These are phyloP conservation scores for Nannoperca obscura DNA, from an alignment of 2,797 vertebrate genomes.

Conservation along the genomic window DNA sequence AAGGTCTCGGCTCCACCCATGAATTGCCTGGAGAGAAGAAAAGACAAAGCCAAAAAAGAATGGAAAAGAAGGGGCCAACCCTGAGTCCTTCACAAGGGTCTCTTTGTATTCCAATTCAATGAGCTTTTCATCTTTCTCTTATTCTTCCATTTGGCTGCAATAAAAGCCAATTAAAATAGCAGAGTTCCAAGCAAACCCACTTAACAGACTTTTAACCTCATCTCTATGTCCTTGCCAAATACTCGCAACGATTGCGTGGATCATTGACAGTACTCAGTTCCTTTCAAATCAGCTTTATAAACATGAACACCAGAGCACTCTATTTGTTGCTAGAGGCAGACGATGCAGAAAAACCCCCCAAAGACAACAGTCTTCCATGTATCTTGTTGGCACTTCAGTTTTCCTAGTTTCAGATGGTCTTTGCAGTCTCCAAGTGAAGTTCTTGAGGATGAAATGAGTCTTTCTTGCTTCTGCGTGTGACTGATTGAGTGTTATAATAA, in stretches of 20 bases:
- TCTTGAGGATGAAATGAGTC: slow-evolving; percentile 39
- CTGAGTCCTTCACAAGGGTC: too few relatives aligned
- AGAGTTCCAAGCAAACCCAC: neutral
- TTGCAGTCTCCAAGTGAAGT: slow-evolving; percentile 17
- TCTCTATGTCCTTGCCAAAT: slow-evolving; percentile 10
- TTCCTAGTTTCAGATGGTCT: slow-evolving; percentile 21
- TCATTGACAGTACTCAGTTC: slow-evolving; percentile 2
- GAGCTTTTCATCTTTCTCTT: slow-evolving; percentile 2
- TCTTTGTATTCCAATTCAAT: neutral
- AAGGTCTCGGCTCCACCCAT: too few relatives aligned
- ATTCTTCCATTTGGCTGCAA: slow-evolving; percentile 2
- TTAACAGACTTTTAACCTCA: slow-evolving; percentile 13
- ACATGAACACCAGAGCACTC: slow-evolving; percentile 18
- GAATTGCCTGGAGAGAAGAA: too few relatives aligned
- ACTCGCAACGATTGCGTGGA: slow-evolving; percentile 14
- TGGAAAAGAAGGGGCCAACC: too few relatives aligned
- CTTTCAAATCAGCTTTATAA: slow-evolving; percentile 30
- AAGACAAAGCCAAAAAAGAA: too few relatives aligned
- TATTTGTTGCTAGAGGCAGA: slow-evolving; percentile 29
- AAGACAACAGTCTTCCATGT: neutral
- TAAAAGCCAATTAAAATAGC: slow-evolving; percentile 4
- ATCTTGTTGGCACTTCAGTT: slow-evolving; percentile 37
- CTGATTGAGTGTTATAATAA: slow-evolving; percentile 43
- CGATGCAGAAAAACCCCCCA: neutral
- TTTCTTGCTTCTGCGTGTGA: slow-evolving; percentile 32